A percentile compares a stretch with the other conserved stretches of the same genome.
These are phyloP conservation scores for Furcula furcula DNA, from an alignment of 2,888 invertebrate genomes.

Conservation along the genomic window DNA sequence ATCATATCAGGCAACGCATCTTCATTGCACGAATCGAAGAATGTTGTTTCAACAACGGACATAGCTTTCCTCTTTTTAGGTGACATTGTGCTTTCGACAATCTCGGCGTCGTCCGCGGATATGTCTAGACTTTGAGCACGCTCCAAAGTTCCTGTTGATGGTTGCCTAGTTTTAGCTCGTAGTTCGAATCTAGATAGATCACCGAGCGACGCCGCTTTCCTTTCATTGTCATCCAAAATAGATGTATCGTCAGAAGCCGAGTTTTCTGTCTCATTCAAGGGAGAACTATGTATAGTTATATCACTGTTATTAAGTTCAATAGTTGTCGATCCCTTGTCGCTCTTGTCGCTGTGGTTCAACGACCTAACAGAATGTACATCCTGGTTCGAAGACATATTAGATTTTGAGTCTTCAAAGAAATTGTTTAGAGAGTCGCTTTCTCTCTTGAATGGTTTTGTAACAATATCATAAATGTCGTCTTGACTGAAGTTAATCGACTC, in stretches of 20 bases:
- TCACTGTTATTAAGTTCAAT: conserved; percentile 88
- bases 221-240: conserved; percentile 81
- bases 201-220: conserved; percentile 90
- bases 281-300: conserved; percentile 87
- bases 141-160: conserved; percentile 84
- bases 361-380: conserved; percentile 70
- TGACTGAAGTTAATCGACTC: conserved; percentile 72
- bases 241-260: conserved; percentile 73
- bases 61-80: conserved; percentile 86
- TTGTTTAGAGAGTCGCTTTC: conserved; percentile 76
- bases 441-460: conserved; percentile 69
- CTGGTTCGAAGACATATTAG: conserved; percentile 72
- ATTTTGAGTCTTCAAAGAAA: conserved; percentile 70
- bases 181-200: conserved; percentile 87
- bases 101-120: conserved; percentile 78
- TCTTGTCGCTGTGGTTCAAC: conserved; percentile 72
- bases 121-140: conserved; percentile 91
- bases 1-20: conserved; percentile 71
- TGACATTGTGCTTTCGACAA: conserved; percentile 63
- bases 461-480: conserved; percentile 80
- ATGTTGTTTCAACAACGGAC: conserved; percentile 73
- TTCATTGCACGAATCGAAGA: conserved; percentile 66
- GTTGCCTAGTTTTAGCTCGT: conserved; percentile 65
- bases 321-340: conserved; percentile 82
- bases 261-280: conserved; percentile 73